A percentile compares a stretch with the other conserved stretches of the same genome.
These are phyloP conservation scores for Orientallactaga bullata DNA, from an alignment of 2,113 vertebrate genomes.

Conservation along the genomic window DNA sequence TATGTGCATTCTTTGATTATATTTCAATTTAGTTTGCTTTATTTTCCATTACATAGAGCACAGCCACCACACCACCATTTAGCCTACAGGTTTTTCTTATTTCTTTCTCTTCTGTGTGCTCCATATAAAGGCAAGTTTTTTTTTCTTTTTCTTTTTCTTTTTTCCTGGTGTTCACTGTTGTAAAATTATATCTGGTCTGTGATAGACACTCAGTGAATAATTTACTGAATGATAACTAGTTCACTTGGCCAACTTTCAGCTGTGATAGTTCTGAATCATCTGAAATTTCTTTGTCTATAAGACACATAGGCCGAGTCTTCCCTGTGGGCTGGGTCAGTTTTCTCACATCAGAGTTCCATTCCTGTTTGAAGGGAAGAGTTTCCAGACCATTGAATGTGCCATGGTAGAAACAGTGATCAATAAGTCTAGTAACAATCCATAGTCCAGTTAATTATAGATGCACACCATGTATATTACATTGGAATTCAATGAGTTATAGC, in stretches of 20 bases:
- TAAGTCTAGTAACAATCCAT: neutral
- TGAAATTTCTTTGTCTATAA: conserved; percentile 41
- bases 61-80: neutral
- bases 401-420: neutral
- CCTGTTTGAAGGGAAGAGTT: neutral
- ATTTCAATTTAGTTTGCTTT: neutral
- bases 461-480: neutral
- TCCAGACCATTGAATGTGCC: neutral
- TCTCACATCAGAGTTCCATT: conserved; percentile 12
- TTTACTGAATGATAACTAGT: conserved; percentile 38
- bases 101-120: neutral
- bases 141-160: conserved; percentile 27
- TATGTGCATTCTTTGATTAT: neutral
- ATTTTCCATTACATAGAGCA: conserved; percentile 2
- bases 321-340: neutral
- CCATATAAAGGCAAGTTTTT: neutral
- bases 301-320: neutral
- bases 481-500: neutral
- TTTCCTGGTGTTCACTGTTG: conserved; percentile 19
- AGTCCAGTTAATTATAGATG: conserved; percentile 2
- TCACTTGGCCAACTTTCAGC: neutral
- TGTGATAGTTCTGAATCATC: conserved; percentile 23
- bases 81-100: conserved; percentile 3
- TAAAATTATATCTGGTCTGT: neutral
- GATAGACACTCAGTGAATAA: neutral